Evolutionary conservation across 2,797 vertebrate species (phyloP).

Genomic region (Pitangus sulphuratus): DNA sequence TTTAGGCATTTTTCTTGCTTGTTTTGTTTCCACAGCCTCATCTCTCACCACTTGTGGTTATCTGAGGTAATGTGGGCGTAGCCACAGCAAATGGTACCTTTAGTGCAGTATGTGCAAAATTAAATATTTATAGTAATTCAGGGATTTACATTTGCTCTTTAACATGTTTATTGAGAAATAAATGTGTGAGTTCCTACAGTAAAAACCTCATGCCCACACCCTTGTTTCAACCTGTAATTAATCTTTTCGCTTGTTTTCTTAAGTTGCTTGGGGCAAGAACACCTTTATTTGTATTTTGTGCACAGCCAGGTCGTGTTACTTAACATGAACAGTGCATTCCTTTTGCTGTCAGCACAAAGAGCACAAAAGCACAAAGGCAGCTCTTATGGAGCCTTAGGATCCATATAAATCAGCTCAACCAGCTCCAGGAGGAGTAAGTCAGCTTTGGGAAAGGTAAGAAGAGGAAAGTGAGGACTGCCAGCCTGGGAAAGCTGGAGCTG

Average conservation of each 20-base stretch:
- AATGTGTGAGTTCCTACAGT: not conserved
- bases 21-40: not conserved
- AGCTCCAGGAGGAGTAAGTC: not conserved
- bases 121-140: slow-evolving; percentile 13
- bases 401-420: not conserved
- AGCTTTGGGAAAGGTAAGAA: not conserved
- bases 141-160: slow-evolving; percentile 17
- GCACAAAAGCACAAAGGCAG: not conserved
- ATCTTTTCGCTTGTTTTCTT: not conserved
- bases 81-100: not conserved
- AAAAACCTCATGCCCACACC: not conserved
- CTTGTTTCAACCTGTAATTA: not conserved
- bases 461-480: not conserved
- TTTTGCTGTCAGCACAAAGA: not conserved
- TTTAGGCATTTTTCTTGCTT: not conserved
- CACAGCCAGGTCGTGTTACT: not conserved
- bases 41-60: not conserved
- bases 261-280: not conserved
- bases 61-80: slow-evolving; percentile 11
- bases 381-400: not conserved
- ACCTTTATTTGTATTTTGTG: not conserved
- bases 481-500: not conserved
- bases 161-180: slow-evolving; percentile 10
- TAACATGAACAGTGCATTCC: not conserved
- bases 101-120: not conserved